phyloP scores from a whole-genome alignment of 2,113 vertebrate genomes.

The Pelusios castaneus region DNA sequence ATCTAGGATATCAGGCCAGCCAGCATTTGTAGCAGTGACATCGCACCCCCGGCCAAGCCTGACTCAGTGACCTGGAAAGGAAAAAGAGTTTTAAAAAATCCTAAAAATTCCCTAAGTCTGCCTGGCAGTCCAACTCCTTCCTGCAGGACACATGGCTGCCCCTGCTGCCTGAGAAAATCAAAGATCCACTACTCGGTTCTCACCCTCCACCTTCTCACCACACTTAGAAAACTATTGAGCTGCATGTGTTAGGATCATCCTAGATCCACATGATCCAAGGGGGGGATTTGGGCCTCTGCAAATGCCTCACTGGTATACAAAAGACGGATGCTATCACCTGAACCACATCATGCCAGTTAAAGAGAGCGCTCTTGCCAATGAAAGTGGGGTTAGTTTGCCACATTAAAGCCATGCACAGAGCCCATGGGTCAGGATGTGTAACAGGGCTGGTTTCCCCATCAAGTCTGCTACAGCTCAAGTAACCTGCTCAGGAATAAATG shows the following conservation, averaged over 20 bases:
- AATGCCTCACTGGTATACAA: background rate
- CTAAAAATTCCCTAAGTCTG: background rate
- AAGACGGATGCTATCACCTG: fast-evolving
- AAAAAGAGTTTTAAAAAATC: background rate
- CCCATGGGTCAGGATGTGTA: background rate
- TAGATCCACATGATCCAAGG: background rate
- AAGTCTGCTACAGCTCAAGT: background rate
- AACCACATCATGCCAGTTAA: background rate
- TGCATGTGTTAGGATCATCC: background rate
- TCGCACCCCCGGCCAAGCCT: background rate
- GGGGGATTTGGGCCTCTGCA: background rate
- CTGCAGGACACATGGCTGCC: background rate
- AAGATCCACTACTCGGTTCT: background rate
- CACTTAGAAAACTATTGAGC: background rate
- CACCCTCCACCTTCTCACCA: fast-evolving
- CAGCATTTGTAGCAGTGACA: background rate
- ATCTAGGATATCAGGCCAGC: background rate
- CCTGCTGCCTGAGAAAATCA: background rate
- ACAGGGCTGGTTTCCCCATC: background rate
- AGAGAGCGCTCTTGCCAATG: background rate
- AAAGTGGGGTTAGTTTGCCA: background rate
- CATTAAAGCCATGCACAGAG: background rate
- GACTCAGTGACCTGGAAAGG: background rate
- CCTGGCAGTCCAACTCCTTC: background rate
- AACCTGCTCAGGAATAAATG: background rate